Evolutionary conservation across 1,140 invertebrate species (phyloP), one percentile per base, ranked within the genome.

Genomic region (Tetramorium parvispinum): DNA sequence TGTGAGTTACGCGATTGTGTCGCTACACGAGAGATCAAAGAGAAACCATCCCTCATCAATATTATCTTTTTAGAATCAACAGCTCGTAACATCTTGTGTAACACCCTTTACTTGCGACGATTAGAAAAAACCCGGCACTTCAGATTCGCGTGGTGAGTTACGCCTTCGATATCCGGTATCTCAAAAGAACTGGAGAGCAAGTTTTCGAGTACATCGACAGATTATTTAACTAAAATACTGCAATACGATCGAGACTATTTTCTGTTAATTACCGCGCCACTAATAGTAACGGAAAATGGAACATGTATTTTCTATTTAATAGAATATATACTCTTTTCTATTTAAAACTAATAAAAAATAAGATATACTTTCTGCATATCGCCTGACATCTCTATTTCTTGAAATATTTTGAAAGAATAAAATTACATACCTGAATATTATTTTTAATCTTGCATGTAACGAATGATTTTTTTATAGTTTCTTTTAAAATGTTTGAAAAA

Each of bases 51-150:
- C 21, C 46, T 73, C 53, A 27, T 46, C 53, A 55, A 46, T 73
- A 83, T 59, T 82, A 71, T 75, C 68, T 59, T 83, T 83, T 83
- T 83, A 75, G 68, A 49, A 59, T 83, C 53, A 75, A 43, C 68
- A 83, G n/a, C 18, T 83, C 18, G 55, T 73, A 82, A 83, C 13
- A 73, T 27, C 40, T 73, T 46, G 24, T 46, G 24, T 75, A 83
- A 83, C 13, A 75, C 0, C n/a, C n/a, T 83, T 75, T 73, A 61
- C 27, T 61, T 75, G 27, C 24, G 6, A 53, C 40, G 32, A 83
- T 57, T 83, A 83, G 66, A 61, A 59, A 53, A 73, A 37, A 32
- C 16, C 18, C 8, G 13, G 3, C n/a, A 59, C 13, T 55, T 37
- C n/a, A 5, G 2, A 75, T 37, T 21, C 4, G 46, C 13, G 27